phyloP scores from a whole-genome alignment of 1,140 invertebrate genomes.

The Neotoxoptera formosana region DNA sequence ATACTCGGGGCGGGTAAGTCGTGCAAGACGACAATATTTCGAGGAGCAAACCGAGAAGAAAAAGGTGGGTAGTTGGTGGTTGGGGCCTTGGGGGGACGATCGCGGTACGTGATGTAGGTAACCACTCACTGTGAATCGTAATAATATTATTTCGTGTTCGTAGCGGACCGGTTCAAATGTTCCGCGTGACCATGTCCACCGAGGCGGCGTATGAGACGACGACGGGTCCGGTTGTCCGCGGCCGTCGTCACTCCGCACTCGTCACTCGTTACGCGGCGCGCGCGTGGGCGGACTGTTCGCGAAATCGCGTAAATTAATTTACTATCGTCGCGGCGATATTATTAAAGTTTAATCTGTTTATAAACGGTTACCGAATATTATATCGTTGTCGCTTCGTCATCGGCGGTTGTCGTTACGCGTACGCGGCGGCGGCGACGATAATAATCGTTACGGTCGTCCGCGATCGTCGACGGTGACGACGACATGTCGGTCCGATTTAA shows the following conservation, averaged over 20 bases:
- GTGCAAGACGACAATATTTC: too few species aligned
- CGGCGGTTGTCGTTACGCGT: not conserved
- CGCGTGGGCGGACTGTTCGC: not conserved
- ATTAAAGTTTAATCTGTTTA: not conserved
- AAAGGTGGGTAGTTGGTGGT: too few species aligned
- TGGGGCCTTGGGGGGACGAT: too few species aligned
- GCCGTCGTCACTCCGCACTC: not conserved
- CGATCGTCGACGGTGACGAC: not conserved
- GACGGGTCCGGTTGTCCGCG: not conserved
- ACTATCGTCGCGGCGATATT: not conserved
- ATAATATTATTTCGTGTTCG: not conserved
- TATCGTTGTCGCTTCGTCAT: not conserved
- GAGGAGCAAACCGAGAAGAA: too few species aligned
- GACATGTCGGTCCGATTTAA: not conserved
- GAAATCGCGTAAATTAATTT: not conserved
- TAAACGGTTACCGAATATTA: too few species aligned
- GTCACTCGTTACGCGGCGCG: not conserved
- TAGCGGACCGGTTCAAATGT: not conserved
- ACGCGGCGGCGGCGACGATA: not conserved
- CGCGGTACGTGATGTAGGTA: not conserved
- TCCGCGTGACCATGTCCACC: not conserved
- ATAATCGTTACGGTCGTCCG: not conserved
- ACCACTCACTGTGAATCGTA: not conserved
- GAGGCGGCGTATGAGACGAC: not conserved
- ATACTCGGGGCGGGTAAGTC: too few species aligned